Base-by-base conservation (phyloP, 2,113 vertebrate species). In the Aspiorhynchus laticeps region DNA sequence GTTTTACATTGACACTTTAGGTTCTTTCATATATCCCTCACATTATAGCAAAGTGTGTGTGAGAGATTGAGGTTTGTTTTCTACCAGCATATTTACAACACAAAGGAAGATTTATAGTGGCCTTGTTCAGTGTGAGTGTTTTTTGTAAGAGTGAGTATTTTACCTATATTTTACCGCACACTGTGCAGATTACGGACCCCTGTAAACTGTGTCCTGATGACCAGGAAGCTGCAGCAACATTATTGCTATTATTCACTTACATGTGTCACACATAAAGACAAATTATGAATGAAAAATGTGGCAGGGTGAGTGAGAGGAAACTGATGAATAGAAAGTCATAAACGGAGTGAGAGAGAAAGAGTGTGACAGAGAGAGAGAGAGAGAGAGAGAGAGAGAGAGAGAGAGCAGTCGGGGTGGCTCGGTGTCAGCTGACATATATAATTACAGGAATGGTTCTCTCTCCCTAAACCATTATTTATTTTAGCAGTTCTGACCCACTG, bases 401-500 rank as follows among this genome's bases (percentile, higher is more conserved):
- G 71, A 77, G 65, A 84, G 67, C 56, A 81, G 90, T 89, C 75
- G 53, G 81, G 5, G 88, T 87, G 90, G 84, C 93, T 94, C 88
- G 67, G 90, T 94, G 90, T 88, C 92, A 91, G 82, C 85, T 88
- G 88, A 93, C 88, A 91, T 91, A 88, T 87, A 80, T 90, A 92
- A 93, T 93, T 90, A 93, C 90, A 94, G 91, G 87, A 92, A 90
- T 88, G 24, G 5, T 85, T 92, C 92, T 89, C 87, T 85, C 41
- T 46, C 61, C 87, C 84, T 59, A 87, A 93, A 91, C 86, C 90
- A 89, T 80, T 91, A 89, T 92, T 94, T 92, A 92, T 93, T 94
- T 94, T 91, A 89, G 88, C 90, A 92, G 88, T 75, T 92, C 90
- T 93, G 91, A 93, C 93, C 92, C 73, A 84, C 89, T 91, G 84